Evolutionary conservation across 2,888 invertebrate species (phyloP), one percentile per base, ranked within the genome.

Genomic region (Camponotus fellah): DNA sequence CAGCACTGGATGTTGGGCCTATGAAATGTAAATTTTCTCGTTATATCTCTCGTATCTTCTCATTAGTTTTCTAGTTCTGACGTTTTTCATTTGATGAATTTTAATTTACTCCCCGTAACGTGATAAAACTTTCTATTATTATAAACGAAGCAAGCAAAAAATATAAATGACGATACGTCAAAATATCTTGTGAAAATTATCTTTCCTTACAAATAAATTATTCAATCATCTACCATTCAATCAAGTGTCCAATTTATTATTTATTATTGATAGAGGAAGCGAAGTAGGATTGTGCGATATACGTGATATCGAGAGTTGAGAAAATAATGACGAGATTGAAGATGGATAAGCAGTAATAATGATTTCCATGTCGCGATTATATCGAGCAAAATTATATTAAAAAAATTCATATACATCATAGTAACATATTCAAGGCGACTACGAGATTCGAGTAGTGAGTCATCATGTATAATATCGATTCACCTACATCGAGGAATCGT

Each of bases 391-490:
- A 17, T 17, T 0, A 34, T n/a, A 21, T 17, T 64, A n/a, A 9
- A 75, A 65, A 64, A 75, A 49, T 14, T 12, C 4, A 46, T 53
- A 37, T 43, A 21, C 43, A 64, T 62, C 37, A 43, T 26, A 80
- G 71, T 43, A 46, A 17, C 34, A 60, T 60, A 62, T 60, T 56
- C 56, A 56, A 56, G 66, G 75, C 46, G 32, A 83, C 26, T 26
- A 26, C 84, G 49, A 62, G 71, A 68, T 71, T 26, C 62, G 49
- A 40, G n/a, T 66, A 49, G 43, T 72, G 81, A 81, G 60, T 84
- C 43, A 58, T 43, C 40, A 56, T 76, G 58, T 40, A 37, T 5
- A 56, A 84, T 87, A 89, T 89, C 72, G 87, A 87, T 87, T 82
- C 71, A 26, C 43, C 71, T 75, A 68, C 68, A 68, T 75, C 43